phyloP scores from a whole-genome alignment of 2,113 vertebrate species.

The Polypterus bichir region DNA sequence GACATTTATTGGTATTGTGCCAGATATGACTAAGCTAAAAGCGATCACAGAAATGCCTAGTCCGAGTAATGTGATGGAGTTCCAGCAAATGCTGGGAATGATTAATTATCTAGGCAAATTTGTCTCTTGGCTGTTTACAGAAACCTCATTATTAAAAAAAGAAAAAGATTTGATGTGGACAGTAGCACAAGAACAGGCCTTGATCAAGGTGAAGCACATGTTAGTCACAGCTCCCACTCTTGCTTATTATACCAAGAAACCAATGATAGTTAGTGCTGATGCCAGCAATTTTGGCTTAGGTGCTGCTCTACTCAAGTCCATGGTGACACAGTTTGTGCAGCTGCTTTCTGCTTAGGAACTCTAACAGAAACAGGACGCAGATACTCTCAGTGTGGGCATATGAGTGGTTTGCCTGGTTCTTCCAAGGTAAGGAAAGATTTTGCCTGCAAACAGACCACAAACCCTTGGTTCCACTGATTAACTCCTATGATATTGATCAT shows the following conservation, averaged over 20 bases:
- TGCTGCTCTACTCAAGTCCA: neutral
- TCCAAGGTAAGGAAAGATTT: slow-evolving; percentile 9
- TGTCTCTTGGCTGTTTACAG: neutral
- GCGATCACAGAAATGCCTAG: neutral
- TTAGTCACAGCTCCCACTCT: neutral
- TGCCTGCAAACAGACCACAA: slow-evolving; percentile 13
- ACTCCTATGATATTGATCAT: slow-evolving; percentile 9
- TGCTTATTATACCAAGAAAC: neutral
- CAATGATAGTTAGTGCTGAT: neutral
- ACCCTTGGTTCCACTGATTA: slow-evolving; percentile 12
- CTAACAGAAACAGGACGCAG: neutral
- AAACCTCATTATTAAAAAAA: neutral
- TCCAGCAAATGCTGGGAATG: neutral
- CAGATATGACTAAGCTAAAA: neutral
- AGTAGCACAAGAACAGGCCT: neutral
- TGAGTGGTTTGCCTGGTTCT: slow-evolving; percentile 11
- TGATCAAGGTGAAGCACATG: neutral
- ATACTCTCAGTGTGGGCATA: slow-evolving; percentile 5
- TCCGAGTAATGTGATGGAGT: neutral
- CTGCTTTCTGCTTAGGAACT: neutral
- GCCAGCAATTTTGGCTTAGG: neutral
- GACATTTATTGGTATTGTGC: neutral
- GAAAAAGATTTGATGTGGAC: neutral
- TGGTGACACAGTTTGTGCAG: neutral
- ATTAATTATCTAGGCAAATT: neutral